Evolutionary conservation across 2,888 invertebrate species (phyloP).

Genomic region (Micropterix aruncella): DNA sequence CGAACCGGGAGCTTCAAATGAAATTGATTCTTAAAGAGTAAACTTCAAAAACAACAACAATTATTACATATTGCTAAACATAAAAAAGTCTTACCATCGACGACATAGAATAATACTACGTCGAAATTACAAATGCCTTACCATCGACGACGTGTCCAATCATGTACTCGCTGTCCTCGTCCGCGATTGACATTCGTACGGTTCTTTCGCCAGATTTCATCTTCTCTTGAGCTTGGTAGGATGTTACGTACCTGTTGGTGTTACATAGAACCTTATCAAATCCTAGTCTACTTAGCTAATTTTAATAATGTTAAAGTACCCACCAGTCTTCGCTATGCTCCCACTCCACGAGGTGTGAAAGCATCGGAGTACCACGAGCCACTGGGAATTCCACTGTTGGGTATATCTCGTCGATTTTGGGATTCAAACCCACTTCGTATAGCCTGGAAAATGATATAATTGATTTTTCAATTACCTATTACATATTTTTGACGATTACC

Average conservation of each 20-base stretch:
- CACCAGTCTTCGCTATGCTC: constrained; percentile 68
- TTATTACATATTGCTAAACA: not conserved
- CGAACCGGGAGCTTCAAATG: not conserved
- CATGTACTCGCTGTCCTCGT: constrained; percentile 58
- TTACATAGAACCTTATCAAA: too few species aligned
- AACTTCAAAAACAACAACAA: not conserved
- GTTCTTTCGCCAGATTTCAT: constrained; percentile 51
- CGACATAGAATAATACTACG: not conserved
- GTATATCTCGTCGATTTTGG: constrained; percentile 63
- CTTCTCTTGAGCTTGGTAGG: constrained; percentile 51
- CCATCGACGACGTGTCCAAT: constrained; percentile 77
- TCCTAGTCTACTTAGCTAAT: too few species aligned
- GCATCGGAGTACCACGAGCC: constrained; percentile 71
- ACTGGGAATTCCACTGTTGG: constrained; percentile 69
- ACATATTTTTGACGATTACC: too few species aligned
- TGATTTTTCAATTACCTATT: too few species aligned
- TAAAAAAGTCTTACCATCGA: not conserved
- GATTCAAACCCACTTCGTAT: constrained; percentile 62
- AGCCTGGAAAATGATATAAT: too few species aligned
- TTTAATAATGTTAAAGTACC: constrained; percentile 14
- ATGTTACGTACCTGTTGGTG: constrained; percentile 52
- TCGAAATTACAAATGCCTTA: too few species aligned
- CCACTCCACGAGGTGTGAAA: constrained; percentile 77
- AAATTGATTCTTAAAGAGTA: too few species aligned
- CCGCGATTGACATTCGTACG: constrained; percentile 41